Conservation (phyloP, 2,797 vertebrate species). For the Sebastes taczanowskii region DNA sequence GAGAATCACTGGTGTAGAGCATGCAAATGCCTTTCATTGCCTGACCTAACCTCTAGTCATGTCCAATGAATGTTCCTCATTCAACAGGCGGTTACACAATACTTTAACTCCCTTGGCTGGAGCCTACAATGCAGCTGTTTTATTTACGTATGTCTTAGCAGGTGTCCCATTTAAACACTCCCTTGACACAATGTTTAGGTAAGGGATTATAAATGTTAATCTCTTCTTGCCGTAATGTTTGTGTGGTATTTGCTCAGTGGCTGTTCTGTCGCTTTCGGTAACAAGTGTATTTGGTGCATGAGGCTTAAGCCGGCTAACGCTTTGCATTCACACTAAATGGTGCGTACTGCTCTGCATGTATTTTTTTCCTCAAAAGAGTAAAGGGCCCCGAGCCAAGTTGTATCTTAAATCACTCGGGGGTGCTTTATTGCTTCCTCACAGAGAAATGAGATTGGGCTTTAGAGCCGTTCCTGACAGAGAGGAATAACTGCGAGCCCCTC, state of each 20-base stretch:
- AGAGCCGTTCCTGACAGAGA: slow-evolving; percentile 56
- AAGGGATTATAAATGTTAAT: slow-evolving; percentile 60
- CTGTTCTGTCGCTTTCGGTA: slow-evolving; percentile 47
- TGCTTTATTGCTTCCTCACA: slow-evolving; percentile 71
- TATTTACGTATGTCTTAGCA: slow-evolving; percentile 54
- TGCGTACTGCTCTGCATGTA: slow-evolving; percentile 29
- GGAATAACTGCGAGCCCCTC: slow-evolving; percentile 54
- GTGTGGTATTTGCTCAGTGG: slow-evolving; percentile 56
- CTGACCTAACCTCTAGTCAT: slow-evolving; percentile 18
- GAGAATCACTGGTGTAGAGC: background rate
- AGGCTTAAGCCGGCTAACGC: slow-evolving; percentile 49
- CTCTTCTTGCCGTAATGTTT: slow-evolving; percentile 58
- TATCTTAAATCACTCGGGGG: slow-evolving; percentile 67
- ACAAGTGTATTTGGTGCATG: slow-evolving; percentile 44
- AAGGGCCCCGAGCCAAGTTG: slow-evolving; percentile 48
- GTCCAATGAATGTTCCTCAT: slow-evolving; percentile 31
- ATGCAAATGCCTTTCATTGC: slow-evolving; percentile 4
- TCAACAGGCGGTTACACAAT: slow-evolving; percentile 21
- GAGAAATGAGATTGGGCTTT: slow-evolving; percentile 67
- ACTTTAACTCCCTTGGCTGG: slow-evolving; percentile 18
- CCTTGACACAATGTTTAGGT: slow-evolving; percentile 65
- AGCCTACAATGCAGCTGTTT: slow-evolving; percentile 44
- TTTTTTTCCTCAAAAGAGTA: slow-evolving; percentile 56
- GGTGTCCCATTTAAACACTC: slow-evolving; percentile 54
- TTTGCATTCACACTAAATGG: slow-evolving; percentile 52